Evolutionary conservation across 1,140 invertebrate genomes (phyloP).

Genomic region (Mercenaria mercenaria): DNA sequence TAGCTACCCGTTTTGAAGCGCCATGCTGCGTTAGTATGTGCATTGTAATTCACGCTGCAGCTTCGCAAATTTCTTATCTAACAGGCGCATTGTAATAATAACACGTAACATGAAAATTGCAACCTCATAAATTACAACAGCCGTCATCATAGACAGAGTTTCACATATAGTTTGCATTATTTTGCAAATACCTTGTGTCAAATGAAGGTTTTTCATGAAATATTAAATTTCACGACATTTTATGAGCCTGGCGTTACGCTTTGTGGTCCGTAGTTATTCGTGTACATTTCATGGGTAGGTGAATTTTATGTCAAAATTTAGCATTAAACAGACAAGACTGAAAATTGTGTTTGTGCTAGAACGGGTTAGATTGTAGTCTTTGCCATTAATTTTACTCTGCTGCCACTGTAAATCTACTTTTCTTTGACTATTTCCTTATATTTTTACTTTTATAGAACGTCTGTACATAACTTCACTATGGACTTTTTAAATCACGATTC

Average conservation of each 20-base stretch:
- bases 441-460: too few relatives aligned
- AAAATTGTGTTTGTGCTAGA: neutral
- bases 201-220: slow-evolving; percentile 18
- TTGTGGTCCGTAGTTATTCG: neutral
- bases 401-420: too few relatives aligned
- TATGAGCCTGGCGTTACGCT: slow-evolving; percentile 10
- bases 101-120: neutral
- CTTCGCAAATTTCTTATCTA: neutral
- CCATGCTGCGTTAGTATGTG: too few relatives aligned
- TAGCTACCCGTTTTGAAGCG: too few relatives aligned
- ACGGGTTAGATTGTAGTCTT: too few relatives aligned
- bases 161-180: neutral
- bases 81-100: neutral
- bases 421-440: too few relatives aligned
- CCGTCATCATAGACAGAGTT: neutral
- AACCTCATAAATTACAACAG: neutral
- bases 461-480: too few relatives aligned
- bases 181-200: slow-evolving; percentile 20
- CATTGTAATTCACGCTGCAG: neutral
- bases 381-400: too few relatives aligned
- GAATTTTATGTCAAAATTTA: neutral
- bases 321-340: slow-evolving; percentile 13
- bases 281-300: slow-evolving; percentile 24
- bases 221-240: slow-evolving; percentile 34
- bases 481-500: too few relatives aligned